phyloP scores from a whole-genome alignment of 2,113 vertebrate species.

The Eolophus roseicapilla region DNA sequence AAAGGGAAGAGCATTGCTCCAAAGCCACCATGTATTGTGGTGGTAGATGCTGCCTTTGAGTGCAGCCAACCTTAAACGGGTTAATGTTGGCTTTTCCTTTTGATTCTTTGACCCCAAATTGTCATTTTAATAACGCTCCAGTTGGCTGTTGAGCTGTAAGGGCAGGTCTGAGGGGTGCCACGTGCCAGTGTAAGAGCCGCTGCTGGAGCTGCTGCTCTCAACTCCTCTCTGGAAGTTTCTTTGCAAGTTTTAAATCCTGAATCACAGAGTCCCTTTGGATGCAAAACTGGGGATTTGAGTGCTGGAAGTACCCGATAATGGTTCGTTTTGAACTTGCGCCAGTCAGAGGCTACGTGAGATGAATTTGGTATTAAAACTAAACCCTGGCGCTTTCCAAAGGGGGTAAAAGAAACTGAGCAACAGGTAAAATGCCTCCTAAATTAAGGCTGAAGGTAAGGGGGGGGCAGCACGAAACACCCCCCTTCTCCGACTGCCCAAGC shows the following conservation, averaged over 20 bases:
- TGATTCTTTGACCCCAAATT: not conserved
- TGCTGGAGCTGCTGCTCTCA: not conserved
- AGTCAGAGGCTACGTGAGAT: not conserved
- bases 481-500: not conserved
- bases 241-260: not conserved
- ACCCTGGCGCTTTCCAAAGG: not conserved
- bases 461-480: not conserved
- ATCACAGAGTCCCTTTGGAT: not conserved
- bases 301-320: not conserved
- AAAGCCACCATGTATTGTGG: accelerated
- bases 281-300: not conserved
- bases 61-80: not conserved
- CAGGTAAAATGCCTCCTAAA: not conserved
- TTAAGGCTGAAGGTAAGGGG: not conserved
- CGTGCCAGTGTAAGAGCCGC: accelerated
- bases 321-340: not conserved
- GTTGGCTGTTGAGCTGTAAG: accelerated
- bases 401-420: not conserved
- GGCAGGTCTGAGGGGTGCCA: not conserved
- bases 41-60: not conserved
- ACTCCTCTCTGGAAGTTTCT: not conserved
- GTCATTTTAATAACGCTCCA: not conserved
- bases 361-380: not conserved
- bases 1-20: not conserved
- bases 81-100: not conserved